Evolutionary conservation across 2,888 invertebrate genomes (phyloP), one percentile per base, ranked within the genome.

Genomic region (Heterodera filipjevi): DNA sequence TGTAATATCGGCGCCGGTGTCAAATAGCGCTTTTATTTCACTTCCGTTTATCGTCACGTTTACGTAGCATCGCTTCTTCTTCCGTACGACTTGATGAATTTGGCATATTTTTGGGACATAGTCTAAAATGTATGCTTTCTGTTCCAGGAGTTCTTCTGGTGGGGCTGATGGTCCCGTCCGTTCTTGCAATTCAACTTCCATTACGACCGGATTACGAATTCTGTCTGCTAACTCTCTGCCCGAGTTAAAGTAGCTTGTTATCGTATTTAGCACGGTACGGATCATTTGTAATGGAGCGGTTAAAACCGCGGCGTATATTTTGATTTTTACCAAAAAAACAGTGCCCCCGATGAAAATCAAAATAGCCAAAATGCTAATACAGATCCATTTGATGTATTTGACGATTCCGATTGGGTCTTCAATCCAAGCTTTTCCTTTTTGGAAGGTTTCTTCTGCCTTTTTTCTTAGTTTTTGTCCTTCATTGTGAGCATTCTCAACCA

Each of bases 361-460:
- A 14, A 71, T 49, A 10, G 33, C 12, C 10, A 71, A 32, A 10
- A 71, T 71, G n/a, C 27, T 32, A 10, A 46, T 71, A 27, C 27
- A n/a, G 27, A 33, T 71, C 14, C 46, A 71, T 32, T 71, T 71
- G 16, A 49, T 16, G 16, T 49, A 49, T 49, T 49, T 49, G 12
- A 49, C 49, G 27, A 71, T 71, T 12, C 71, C 71, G 32, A 71
- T 46, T 1, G 71, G 71, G 71, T 71, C 71, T 1, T 71, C 71
- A 3, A 14, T n/a, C 39, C 39, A 70, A n/a, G 70, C 44, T 70
- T 70, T 70, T 27, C 70, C 70, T 70, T 70, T 70, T 3, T 70
- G 27, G n/a, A 70, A 6, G 5, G 30, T 27, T 27, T 3, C 70
- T 6, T 39, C n/a, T n/a, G 70, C 39, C 27, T 70, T 70, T 5